A percentile compares a stretch with the other conserved stretches of the same genome.
Evolutionary conservation across 2,113 vertebrate genomes (phyloP).

Genomic region (Pluvianellus socialis): DNA sequence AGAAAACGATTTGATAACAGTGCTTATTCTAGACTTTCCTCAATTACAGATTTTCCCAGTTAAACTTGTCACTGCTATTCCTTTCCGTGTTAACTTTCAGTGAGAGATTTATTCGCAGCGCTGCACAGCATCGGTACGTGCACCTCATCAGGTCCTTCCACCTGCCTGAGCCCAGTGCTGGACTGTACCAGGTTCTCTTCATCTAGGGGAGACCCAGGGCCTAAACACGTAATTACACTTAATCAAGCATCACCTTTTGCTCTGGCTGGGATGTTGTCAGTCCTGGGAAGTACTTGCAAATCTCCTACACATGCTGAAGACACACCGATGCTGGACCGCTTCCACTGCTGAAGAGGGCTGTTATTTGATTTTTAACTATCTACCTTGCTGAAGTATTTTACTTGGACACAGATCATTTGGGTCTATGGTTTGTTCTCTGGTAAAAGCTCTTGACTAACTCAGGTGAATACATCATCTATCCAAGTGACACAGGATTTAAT

Average conservation of each 20-base stretch:
- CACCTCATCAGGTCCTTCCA: neutral
- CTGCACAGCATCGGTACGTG: accelerated
- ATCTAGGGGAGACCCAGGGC: neutral
- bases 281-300: neutral
- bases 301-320: neutral
- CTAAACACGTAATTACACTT: neutral
- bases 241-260: neutral
- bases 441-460: neutral
- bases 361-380: neutral
- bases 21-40: neutral
- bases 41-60: neutral
- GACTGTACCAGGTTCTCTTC: neutral
- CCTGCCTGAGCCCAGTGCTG: neutral
- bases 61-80: neutral
- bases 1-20: neutral
- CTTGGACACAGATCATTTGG: neutral
- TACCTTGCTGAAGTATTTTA: neutral
- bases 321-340: accelerated
- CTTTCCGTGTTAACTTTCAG: neutral
- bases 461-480: neutral
- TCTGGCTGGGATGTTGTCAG: neutral
- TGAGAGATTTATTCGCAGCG: neutral
- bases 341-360: neutral
- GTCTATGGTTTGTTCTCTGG: accelerated
- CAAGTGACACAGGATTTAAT: neutral